Conservation (phyloP, 2,888 invertebrate genomes). For the Taphrorychus bicolor region DNA sequence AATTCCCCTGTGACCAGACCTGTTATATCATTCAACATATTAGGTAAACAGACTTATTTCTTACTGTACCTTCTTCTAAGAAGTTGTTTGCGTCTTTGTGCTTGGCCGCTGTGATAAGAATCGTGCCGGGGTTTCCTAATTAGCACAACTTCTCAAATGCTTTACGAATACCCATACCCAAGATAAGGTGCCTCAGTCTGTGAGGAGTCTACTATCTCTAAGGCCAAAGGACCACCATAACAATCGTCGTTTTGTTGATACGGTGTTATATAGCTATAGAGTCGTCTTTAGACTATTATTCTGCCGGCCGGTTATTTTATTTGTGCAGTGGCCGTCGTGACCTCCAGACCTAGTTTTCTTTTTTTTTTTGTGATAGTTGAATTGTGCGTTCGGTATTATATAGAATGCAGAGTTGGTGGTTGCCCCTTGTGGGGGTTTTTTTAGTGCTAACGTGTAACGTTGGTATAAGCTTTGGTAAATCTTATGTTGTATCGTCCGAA, state of each 20-base stretch:
- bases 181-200: too few species aligned
- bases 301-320: not conserved
- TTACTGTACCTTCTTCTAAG: not conserved
- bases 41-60: not conserved
- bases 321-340: not conserved
- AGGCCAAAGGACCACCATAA: not conserved
- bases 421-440: not conserved
- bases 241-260: not conserved
- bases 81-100: not conserved
- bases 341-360: not conserved
- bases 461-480: slow-evolving; percentile 10
- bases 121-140: too few species aligned
- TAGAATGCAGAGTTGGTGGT: not conserved
- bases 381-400: not conserved
- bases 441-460: not conserved
- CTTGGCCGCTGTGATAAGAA: too few species aligned
- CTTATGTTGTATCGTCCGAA: slow-evolving; percentile 6
- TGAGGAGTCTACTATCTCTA: too few species aligned
- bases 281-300: not conserved
- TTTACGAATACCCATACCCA: too few species aligned
- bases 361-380: too few species aligned
- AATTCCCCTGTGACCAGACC: not conserved
- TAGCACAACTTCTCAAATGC: too few species aligned
- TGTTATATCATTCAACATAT: not conserved
- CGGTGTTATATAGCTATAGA: not conserved